Evolutionary conservation across 1,140 invertebrate genomes (phyloP), one percentile per base, ranked within the genome.

Genomic region (Drosophila mayri): DNA sequence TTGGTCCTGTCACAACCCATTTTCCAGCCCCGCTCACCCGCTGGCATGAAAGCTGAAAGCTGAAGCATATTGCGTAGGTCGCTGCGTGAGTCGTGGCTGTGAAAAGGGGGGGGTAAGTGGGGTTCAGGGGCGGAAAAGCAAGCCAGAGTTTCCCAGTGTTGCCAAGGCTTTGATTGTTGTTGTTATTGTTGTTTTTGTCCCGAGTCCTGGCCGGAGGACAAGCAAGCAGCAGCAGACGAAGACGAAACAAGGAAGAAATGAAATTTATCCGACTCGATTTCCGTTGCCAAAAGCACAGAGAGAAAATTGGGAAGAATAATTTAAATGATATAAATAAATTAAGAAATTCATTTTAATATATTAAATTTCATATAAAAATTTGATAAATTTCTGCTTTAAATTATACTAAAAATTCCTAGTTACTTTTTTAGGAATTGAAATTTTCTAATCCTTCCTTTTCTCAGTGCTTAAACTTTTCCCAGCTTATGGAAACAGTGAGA

Each of bases 41-140:
- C 64, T 47, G 64, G 62, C 67, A 25, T 46, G 72, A 30, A 30
- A 30, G 83, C 78, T 82, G 71, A 83, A 84, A 88, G 80, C 86
- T 58, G 75, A 90, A 85, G 84, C 86, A 85, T 90, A 90, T 90
- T 90, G 85, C 85, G 85, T 90, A 90, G 86, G 85, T 90, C 85
- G 63, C 82, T 88, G 85, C 73, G 84, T 88, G 84, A 71, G 70
- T 70, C 73, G 49, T 52, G 67, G 46, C 18, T 18, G 22, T 9
- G 22, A 4, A 28, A 28, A 30, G 11, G 52, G 9, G 12, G 30
- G n/a, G n/a, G n/a, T n/a, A n/a, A n/a, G n/a, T n/a, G n/a, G n/a
- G n/a, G n/a, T n/a, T n/a, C n/a, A n/a, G 9, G 12, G 30, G 16
- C 12, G 49, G 35, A 30, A 70, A 67, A 40, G 52, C 40, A 22